These are phyloP conservation scores for Amphiura filiformis DNA, from an alignment of 35 echinoderm and acorn worm genomes.

Conservation along the genomic window DNA sequence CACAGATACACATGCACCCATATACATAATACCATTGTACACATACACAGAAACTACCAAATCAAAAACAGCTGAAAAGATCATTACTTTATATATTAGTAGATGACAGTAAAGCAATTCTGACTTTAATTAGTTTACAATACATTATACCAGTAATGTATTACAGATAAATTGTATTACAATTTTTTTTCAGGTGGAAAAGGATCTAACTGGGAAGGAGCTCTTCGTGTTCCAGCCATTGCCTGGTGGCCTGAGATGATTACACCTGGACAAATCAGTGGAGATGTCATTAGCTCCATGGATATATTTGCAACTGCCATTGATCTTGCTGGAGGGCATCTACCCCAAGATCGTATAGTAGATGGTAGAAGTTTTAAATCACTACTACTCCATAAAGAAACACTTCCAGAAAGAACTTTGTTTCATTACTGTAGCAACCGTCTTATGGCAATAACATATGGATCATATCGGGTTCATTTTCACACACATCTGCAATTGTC, in stretches of 20 bases:
- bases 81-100: no score
- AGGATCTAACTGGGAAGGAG: constrained; percentile 83
- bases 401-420: constrained; percentile 36
- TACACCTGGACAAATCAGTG: constrained; percentile 26
- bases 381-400: constrained; percentile 43
- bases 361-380: constrained; percentile 75
- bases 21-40: no score
- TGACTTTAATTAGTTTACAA: no score
- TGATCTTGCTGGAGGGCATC: constrained; percentile 52
- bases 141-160: no score
- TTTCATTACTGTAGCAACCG: constrained; percentile 72
- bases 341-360: constrained; percentile 40
- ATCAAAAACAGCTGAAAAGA: no score
- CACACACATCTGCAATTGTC: constrained; percentile 34
- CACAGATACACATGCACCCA: no score
- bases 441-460: constrained; percentile 72
- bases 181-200: constrained; percentile 57
- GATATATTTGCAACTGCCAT: constrained; percentile 69
- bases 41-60: no score
- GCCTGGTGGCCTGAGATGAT: constrained; percentile 87
- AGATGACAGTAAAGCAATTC: no score
- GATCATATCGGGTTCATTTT: constrained; percentile 70
- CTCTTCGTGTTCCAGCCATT: constrained; percentile 76
- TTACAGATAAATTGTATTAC: no score
- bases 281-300: constrained; percentile 69